Percentiles rank a stretch among this genome's conserved stretches.
Evolutionary conservation across 2,797 vertebrate genomes (phyloP).

Genomic region (Phrynocephalus guinanensis): DNA sequence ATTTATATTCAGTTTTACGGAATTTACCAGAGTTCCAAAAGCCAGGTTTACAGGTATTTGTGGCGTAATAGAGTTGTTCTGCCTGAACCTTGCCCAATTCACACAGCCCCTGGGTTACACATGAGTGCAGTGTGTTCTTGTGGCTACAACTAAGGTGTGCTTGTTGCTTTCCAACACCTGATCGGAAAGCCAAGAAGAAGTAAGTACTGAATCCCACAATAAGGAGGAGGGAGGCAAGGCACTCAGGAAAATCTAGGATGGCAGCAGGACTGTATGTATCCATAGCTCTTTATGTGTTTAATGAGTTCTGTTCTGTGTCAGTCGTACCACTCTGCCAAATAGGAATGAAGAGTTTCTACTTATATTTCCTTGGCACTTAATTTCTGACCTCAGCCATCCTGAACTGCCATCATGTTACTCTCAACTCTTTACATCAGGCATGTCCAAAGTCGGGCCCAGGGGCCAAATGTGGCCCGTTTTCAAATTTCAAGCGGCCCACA

Average conservation of each 20-base stretch:
- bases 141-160: not conserved
- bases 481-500: too few relatives aligned
- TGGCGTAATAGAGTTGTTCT: not conserved
- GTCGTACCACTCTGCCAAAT: not conserved
- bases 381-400: not conserved
- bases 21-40: conserved; percentile 8
- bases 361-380: not conserved
- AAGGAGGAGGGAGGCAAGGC: not conserved
- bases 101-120: not conserved
- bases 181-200: not conserved
- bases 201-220: not conserved
- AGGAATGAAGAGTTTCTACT: not conserved
- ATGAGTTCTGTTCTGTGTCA: not conserved
- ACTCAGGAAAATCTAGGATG: not conserved
- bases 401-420: not conserved
- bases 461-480: too few relatives aligned
- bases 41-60: not conserved
- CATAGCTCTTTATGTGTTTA: not conserved
- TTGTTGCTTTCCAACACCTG: not conserved
- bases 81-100: not conserved
- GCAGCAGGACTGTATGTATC: not conserved
- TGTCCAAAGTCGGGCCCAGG: too few relatives aligned
- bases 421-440: not conserved
- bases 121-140: not conserved
- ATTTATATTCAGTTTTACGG: not conserved